phyloP scores from a whole-genome alignment of 2,797 vertebrate species.

The Babyrousa celebensis region DNA sequence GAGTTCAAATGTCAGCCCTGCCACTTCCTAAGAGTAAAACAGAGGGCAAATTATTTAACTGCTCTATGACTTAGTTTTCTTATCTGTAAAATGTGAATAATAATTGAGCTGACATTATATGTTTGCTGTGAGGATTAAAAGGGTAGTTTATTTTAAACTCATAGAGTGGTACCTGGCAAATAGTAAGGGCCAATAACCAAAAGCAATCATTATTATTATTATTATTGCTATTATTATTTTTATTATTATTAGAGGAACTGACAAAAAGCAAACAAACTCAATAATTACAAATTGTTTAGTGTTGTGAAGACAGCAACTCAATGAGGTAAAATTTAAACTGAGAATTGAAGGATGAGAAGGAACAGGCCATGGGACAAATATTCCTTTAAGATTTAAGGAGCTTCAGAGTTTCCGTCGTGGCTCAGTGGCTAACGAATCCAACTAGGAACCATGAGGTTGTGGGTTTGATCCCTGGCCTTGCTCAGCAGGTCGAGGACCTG shows the following conservation, averaged over 20 bases:
- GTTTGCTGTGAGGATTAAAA: neutral
- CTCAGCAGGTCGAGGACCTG: no score
- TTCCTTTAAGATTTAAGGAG: neutral
- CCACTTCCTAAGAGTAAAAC: neutral
- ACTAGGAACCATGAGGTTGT: neutral
- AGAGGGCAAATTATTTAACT: neutral
- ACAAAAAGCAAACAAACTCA: neutral
- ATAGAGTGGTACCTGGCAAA: neutral
- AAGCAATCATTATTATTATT: neutral
- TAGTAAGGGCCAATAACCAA: neutral
- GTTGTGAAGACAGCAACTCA: neutral
- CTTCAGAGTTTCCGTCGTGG: no score
- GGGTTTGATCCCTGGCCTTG: no score
- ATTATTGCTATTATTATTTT: neutral
- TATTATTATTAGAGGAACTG: neutral
- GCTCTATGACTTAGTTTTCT: neutral
- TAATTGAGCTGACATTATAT: neutral
- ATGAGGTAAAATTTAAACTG: slow-evolving; percentile 19
- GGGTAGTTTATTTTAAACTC: neutral
- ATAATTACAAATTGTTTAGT: neutral
- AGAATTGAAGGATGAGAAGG: neutral
- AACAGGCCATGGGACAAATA: neutral
- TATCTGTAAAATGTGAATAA: neutral
- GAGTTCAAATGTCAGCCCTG: neutral
- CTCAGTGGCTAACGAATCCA: no score